Evolutionary conservation across 2,113 vertebrate genomes (phyloP).

Genomic region (Corvus hawaiiensis): DNA sequence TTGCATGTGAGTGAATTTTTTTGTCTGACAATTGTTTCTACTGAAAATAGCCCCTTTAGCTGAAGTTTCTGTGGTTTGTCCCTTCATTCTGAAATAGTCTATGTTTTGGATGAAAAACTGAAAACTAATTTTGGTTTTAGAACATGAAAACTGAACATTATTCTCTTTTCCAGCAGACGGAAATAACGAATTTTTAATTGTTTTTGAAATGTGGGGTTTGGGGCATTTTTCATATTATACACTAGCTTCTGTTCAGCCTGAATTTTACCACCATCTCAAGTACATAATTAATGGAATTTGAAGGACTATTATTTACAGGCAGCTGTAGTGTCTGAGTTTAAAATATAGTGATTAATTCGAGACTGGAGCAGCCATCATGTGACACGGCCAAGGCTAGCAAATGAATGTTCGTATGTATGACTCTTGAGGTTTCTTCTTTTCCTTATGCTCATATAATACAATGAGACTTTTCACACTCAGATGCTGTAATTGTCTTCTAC

Average conservation of each 20-base stretch:
- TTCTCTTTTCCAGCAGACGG: background rate
- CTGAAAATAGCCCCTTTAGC: background rate
- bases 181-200: background rate
- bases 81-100: background rate
- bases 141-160: background rate
- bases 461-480: background rate
- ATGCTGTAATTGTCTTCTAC: background rate
- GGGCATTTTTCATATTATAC: background rate
- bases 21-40: background rate
- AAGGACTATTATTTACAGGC: background rate
- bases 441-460: background rate
- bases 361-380: background rate
- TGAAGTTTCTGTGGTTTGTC: background rate
- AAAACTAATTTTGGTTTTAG: background rate
- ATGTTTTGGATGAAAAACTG: background rate
- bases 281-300: background rate
- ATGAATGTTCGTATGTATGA: background rate
- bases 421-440: background rate
- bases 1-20: background rate
- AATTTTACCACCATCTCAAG: background rate
- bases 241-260: background rate
- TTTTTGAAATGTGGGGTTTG: background rate
- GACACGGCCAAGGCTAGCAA: background rate
- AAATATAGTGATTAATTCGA: background rate
- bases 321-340: background rate